A percentile compares a stretch with the other conserved stretches of the same genome.
These are phyloP conservation scores for Allophyes oxyacanthae DNA, from an alignment of 2,888 invertebrate genomes.

Conservation along the genomic window DNA sequence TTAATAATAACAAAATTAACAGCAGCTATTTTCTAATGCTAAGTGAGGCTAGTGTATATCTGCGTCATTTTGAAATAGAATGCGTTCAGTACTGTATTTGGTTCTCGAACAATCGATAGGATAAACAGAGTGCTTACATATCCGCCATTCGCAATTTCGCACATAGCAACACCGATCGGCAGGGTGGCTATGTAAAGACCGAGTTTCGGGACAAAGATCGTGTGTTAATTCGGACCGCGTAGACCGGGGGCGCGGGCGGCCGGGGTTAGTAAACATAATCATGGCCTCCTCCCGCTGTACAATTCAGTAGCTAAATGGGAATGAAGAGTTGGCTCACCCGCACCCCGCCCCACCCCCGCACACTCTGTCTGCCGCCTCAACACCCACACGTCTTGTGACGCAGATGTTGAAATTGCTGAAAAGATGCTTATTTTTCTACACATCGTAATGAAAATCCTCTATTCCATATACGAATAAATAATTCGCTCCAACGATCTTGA, in stretches of 20 bases:
- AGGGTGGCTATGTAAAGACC: conserved; percentile 65
- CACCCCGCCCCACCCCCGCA: conserved; percentile 70
- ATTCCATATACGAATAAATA: conserved; percentile 30
- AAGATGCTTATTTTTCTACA: conserved; percentile 50
- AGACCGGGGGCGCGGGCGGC: conserved; percentile 76
- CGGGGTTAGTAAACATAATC: conserved; percentile 87
- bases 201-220: conserved; percentile 81
- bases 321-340: conserved; percentile 81
- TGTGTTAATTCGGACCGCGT: conserved; percentile 85
- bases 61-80: conserved; percentile 24
- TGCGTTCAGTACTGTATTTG: conserved; percentile 27
- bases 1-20: conserved; percentile 6
- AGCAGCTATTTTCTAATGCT: conserved; percentile 9
- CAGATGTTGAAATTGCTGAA: conserved; percentile 68
- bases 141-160: conserved; percentile 57
- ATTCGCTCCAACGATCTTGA: not conserved
- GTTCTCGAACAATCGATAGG: conserved; percentile 48
- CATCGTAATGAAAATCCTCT: conserved; percentile 34
- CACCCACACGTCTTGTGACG: conserved; percentile 81
- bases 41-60: not conserved
- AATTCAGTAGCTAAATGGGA: conserved; percentile 87
- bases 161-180: conserved; percentile 66
- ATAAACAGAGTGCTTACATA: conserved; percentile 43
- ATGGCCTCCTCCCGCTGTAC: conserved; percentile 85
- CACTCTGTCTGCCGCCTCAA: conserved; percentile 70